Evolutionary conservation across 2,113 vertebrate genomes (phyloP), one percentile per base, ranked within the genome.

Genomic region (Otus sunia): DNA sequence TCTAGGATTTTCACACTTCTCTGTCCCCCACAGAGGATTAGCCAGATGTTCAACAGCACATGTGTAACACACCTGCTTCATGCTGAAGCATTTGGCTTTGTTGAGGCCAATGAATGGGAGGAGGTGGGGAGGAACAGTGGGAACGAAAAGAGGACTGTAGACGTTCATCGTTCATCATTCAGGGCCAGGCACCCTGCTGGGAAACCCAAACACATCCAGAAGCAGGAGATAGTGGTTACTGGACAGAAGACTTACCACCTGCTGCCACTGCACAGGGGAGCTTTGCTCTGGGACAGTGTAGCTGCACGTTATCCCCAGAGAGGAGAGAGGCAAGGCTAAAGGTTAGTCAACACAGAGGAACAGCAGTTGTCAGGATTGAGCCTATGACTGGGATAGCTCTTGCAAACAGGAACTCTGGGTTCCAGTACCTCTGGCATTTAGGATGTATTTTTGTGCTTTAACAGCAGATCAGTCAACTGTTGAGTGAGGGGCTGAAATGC

Each of bases 1-100:
- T 89, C 19, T n/a, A 68, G 79, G 92, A 96, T 94, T 93, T 96
- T 59, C 78, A 88, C 81, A 88, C 71, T 95, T 86, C 34, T 81
- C 68, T 84, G 64, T 25, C 29, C 79, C 27, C 73, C 76, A 34
- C 30, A 64, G 72, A 49, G 86, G 52, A 89, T 78, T 92, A 90
- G 45, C 87, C 95, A 96, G 95, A 95, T 95, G 95, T 96, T 92
- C 79, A 88, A 27, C 25, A 68, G 52, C 60, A 83, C 88, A 84
- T 72, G 47, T 91, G 80, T 75, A 78, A 75, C 87, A 81, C 95
- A 95, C 91, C 93, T 95, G 93, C 69, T 95, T 63, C 93, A 41
- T 10, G 39, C 30, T 50, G 72, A 81, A 87, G 9, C 64, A 47
- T 81, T 89, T 75, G 73, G 49, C 60, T 87, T 87, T 83, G 39